A percentile compares a stretch with the other conserved stretches of the same genome.
Conservation (phyloP, 1,140 invertebrate species). For the Oncopodura yosiiana region DNA sequence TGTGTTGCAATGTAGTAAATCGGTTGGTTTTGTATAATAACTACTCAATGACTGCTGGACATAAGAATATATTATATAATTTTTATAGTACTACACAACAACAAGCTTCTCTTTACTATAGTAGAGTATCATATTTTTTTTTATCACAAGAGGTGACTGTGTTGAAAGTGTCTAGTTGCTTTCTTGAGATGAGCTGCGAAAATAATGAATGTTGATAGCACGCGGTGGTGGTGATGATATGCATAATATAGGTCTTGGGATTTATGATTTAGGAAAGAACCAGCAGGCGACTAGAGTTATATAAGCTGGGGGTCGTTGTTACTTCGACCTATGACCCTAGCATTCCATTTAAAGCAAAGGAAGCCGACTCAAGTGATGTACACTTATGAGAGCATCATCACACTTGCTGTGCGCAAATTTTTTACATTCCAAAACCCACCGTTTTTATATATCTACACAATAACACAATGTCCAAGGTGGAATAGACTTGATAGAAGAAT, state of each 20-base stretch:
- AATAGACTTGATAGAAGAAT: not conserved
- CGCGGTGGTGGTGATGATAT: constrained; percentile 35
- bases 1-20: too few species aligned
- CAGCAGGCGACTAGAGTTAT: constrained; percentile 32
- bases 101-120: too few species aligned
- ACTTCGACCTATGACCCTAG: constrained; percentile 29
- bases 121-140: not conserved
- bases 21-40: too few species aligned
- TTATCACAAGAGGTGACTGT: not conserved
- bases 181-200: constrained; percentile 31
- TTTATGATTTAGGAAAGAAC: constrained; percentile 32
- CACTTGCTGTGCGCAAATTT: constrained; percentile 34
- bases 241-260: constrained; percentile 33
- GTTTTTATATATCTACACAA: not conserved
- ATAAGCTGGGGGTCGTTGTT: constrained; percentile 34
- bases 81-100: too few species aligned
- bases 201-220: constrained; percentile 33
- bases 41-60: too few species aligned
- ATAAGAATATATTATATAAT: too few species aligned
- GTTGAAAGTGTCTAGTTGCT: too few species aligned
- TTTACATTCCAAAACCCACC: constrained; percentile 26
- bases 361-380: constrained; percentile 13
- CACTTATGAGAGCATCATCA: constrained; percentile 11
- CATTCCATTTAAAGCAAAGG: constrained; percentile 32
- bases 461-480: not conserved